Evolutionary conservation across 2,888 invertebrate species (phyloP).

Genomic region (Podotricha telesiphe): DNA sequence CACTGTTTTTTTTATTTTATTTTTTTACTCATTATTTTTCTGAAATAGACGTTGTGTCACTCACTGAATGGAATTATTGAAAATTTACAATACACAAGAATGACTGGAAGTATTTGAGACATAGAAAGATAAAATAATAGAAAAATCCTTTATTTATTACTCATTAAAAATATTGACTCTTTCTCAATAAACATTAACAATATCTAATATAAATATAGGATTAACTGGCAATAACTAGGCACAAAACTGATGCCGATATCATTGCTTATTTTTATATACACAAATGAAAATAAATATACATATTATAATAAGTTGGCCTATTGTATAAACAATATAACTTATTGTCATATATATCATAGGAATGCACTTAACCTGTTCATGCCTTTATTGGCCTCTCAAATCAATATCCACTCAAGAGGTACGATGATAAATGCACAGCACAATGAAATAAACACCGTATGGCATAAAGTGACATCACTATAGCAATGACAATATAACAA

Average conservation of each 20-base stretch:
- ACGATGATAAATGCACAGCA: constrained; percentile 25
- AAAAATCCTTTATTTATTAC: no score
- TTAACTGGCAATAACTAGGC: no score
- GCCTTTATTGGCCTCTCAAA: constrained; percentile 24
- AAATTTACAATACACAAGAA: no score
- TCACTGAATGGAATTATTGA: no score
- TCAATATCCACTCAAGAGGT: constrained; percentile 16
- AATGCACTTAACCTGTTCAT: constrained; percentile 20
- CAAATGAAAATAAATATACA: not conserved
- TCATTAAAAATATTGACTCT: no score
- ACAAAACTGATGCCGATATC: not conserved
- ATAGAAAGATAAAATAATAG: no score
- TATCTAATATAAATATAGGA: no score
- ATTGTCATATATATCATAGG: constrained; percentile 14
- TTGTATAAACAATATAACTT: not conserved
- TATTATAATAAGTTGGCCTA: not conserved
- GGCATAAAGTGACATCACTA: constrained; percentile 34
- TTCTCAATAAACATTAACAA: no score
- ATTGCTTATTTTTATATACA: not conserved
- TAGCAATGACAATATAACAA: constrained; percentile 37
- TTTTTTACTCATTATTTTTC: no score
- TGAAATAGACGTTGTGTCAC: no score
- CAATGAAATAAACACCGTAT: constrained; percentile 26
- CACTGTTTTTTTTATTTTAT: no score
- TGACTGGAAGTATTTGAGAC: no score